Percentiles rank a stretch among this genome's conserved stretches.
These are phyloP conservation scores for Gymnothorax javanicus DNA, from an alignment of 2,797 vertebrate genomes.

Conservation along the genomic window DNA sequence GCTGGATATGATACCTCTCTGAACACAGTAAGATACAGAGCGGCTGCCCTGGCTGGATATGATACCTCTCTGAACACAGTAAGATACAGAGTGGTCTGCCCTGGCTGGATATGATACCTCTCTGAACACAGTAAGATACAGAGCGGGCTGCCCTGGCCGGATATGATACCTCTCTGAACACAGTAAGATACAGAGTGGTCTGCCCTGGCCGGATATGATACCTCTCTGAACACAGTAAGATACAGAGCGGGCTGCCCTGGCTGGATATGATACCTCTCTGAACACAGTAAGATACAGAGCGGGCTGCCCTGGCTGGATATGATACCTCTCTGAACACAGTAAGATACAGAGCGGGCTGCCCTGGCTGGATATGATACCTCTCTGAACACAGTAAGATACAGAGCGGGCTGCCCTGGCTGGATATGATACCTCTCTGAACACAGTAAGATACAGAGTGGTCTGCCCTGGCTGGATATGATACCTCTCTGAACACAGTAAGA, in stretches of 20 bases:
- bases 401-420: neutral
- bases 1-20: conserved; percentile 79
- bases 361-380: conserved; percentile 73
- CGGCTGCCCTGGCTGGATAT: neutral
- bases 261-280: conserved; percentile 79
- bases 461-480: conserved; percentile 41
- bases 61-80: conserved; percentile 84
- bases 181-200: neutral
- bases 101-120: conserved; percentile 73
- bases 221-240: conserved; percentile 81
- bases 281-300: conserved; percentile 50
- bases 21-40: conserved; percentile 52
- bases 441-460: neutral
- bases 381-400: conserved; percentile 65
- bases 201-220: conserved; percentile 41
- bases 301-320: neutral
- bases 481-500: conserved; percentile 81
- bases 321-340: conserved; percentile 84
- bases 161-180: conserved; percentile 84
- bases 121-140: conserved; percentile 65
- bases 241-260: neutral
- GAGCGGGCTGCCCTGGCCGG: neutral
- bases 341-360: neutral
- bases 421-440: conserved; percentile 84
- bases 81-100: neutral